Percentiles rank a stretch among this genome's conserved stretches.
Evolutionary conservation across 1,140 invertebrate species (phyloP).

Genomic region (Drosophila mayri): DNA sequence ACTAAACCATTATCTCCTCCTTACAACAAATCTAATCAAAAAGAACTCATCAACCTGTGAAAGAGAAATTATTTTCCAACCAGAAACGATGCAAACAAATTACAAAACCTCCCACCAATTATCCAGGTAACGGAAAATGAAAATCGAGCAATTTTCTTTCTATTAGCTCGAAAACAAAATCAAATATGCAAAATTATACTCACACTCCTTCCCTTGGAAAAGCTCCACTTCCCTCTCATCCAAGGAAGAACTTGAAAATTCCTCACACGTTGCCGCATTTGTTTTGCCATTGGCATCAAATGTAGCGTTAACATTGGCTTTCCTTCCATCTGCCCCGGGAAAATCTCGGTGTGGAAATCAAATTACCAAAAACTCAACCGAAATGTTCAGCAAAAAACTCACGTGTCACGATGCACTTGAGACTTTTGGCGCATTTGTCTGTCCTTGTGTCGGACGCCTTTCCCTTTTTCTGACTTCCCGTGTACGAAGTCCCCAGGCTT

Average conservation of each 20-base stretch:
- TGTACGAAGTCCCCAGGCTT: slow-evolving; percentile 12
- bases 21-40: neutral
- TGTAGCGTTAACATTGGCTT: slow-evolving; percentile 73
- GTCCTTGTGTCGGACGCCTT: slow-evolving; percentile 7
- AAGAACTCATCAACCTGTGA: neutral
- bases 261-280: slow-evolving; percentile 66
- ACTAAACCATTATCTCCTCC: too few species aligned
- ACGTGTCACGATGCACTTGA: slow-evolving; percentile 81
- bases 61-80: neutral
- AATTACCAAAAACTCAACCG: slow-evolving; percentile 64
- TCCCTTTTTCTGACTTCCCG: slow-evolving; percentile 9
- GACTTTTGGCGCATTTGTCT: slow-evolving; percentile 70
- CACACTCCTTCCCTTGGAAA: neutral
- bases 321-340: slow-evolving; percentile 17
- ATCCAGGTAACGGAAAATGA: slow-evolving; percentile 15
- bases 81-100: slow-evolving; percentile 19
- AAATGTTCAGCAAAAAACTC: slow-evolving; percentile 52
- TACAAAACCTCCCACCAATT: slow-evolving; percentile 29
- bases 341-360: slow-evolving; percentile 72
- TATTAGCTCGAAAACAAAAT: slow-evolving; percentile 39
- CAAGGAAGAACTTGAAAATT: slow-evolving; percentile 55
- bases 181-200: slow-evolving; percentile 63
- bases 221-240: neutral
- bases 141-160: slow-evolving; percentile 47
- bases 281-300: slow-evolving; percentile 63